A percentile compares a stretch with the other conserved stretches of the same genome.
phyloP scores from a whole-genome alignment of 2,888 invertebrate genomes.

The Tetragonisca angustula region DNA sequence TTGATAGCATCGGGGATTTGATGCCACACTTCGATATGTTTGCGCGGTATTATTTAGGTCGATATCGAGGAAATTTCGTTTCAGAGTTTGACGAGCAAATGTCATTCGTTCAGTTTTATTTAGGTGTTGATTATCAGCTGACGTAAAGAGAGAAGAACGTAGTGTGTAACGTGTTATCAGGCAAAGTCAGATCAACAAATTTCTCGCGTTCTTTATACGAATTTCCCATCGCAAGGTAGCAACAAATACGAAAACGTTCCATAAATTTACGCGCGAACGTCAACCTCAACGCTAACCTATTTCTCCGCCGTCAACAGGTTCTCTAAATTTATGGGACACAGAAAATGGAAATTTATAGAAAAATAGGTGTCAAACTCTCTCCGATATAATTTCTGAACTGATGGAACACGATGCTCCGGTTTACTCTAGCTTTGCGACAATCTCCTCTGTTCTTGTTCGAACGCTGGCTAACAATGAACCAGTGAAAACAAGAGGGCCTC shows the following conservation, averaged over 20 bases:
- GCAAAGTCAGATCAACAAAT: no score
- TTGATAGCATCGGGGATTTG: neutral
- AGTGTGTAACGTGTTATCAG: neutral
- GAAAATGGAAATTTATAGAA: no score
- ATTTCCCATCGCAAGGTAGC: no score
- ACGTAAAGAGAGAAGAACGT: neutral
- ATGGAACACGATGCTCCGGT: no score
- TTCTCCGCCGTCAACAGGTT: no score
- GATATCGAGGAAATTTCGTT: neutral
- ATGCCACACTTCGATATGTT: neutral
- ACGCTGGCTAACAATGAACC: conserved; percentile 41
- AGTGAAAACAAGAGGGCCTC: conserved; percentile 36
- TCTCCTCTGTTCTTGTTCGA: conserved; percentile 17
- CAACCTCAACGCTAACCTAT: no score
- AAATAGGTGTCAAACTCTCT: no score
- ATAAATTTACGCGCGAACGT: no score
- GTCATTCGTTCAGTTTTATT: neutral
- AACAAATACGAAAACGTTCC: no score
- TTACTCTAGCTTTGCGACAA: conserved; percentile 17
- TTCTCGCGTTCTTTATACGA: no score
- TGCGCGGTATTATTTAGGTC: neutral
- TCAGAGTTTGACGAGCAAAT: neutral
- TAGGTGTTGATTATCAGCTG: neutral
- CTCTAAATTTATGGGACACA: no score
- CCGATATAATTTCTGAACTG: no score